A percentile compares a stretch with the other conserved stretches of the same genome.
phyloP scores from a whole-genome alignment of 1,140 invertebrate species.

The Metaphire vulgaris region DNA sequence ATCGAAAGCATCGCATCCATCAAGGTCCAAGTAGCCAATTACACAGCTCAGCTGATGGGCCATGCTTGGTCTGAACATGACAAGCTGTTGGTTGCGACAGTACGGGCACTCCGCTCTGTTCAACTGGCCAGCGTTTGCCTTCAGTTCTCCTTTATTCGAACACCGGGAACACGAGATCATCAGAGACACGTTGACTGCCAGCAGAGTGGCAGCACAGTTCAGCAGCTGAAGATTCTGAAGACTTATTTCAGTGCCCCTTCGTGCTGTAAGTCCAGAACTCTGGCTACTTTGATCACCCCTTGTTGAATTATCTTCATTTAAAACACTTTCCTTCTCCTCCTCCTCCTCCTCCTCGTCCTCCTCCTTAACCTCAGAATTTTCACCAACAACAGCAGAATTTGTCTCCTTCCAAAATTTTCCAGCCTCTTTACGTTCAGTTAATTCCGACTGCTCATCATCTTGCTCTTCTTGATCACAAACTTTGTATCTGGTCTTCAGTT shows the following conservation, averaged over 20 bases:
- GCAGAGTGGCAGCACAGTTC: slow-evolving; percentile 41
- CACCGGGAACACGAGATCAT: slow-evolving; percentile 47
- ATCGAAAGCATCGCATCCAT: slow-evolving; percentile 46
- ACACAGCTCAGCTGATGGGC: slow-evolving; percentile 44
- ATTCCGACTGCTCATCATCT: neutral
- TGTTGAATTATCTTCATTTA: neutral
- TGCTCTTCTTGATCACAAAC: slow-evolving; percentile 9
- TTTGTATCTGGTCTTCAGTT: slow-evolving; percentile 36
- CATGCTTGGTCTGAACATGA: slow-evolving; percentile 43
- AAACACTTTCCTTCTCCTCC: slow-evolving; percentile 24
- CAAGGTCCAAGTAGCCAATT: slow-evolving; percentile 48
- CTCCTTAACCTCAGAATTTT: slow-evolving; percentile 1
- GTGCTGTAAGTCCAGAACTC: slow-evolving; percentile 29
- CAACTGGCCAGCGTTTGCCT: slow-evolving; percentile 34
- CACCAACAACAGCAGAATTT: too few species aligned
- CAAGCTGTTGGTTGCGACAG: slow-evolving; percentile 39
- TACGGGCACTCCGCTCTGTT: slow-evolving; percentile 41
- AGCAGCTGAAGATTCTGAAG: slow-evolving; percentile 41
- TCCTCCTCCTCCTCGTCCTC: slow-evolving; percentile 23
- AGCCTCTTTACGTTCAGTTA: too few species aligned
- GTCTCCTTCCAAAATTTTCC: too few species aligned
- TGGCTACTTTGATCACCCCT: neutral
- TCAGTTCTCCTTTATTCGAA: slow-evolving; percentile 42
- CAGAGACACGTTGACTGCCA: slow-evolving; percentile 36
- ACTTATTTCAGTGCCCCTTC: slow-evolving; percentile 43